Evolutionary conservation across 2,113 vertebrate genomes (phyloP).

Genomic region (Aspiorhynchus laticeps): DNA sequence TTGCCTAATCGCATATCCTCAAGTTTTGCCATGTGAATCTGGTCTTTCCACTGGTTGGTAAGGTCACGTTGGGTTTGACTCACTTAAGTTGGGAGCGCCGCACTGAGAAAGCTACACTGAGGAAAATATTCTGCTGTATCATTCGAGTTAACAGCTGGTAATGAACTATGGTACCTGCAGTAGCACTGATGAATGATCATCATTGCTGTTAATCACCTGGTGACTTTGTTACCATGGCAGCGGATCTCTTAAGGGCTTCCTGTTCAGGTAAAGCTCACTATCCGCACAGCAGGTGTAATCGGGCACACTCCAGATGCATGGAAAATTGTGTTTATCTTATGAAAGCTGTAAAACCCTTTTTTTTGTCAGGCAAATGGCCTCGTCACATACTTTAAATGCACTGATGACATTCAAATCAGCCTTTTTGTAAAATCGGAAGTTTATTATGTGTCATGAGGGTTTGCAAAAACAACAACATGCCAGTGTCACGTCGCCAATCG

Average conservation of each 20-base stretch:
- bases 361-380: not conserved
- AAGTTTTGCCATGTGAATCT: not conserved
- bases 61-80: not conserved
- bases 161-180: not conserved
- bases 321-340: not conserved
- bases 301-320: conserved; percentile 15
- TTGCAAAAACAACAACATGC: not conserved
- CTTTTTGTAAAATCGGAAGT: not conserved
- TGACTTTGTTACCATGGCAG: conserved; percentile 7
- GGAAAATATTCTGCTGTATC: not conserved
- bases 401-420: not conserved
- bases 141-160: conserved; percentile 5
- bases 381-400: not conserved
- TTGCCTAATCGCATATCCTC: not conserved
- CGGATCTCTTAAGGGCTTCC: conserved; percentile 11
- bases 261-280: conserved; percentile 13
- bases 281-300: not conserved
- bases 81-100: not conserved
- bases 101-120: not conserved
- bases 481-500: not conserved
- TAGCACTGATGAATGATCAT: conserved; percentile 11
- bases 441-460: not conserved
- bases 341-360: not conserved
- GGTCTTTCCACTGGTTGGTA: not conserved
- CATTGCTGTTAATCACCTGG: conserved; percentile 23